Conservation (phyloP, 1,140 invertebrate species). For the Drosophila nasuta region DNA sequence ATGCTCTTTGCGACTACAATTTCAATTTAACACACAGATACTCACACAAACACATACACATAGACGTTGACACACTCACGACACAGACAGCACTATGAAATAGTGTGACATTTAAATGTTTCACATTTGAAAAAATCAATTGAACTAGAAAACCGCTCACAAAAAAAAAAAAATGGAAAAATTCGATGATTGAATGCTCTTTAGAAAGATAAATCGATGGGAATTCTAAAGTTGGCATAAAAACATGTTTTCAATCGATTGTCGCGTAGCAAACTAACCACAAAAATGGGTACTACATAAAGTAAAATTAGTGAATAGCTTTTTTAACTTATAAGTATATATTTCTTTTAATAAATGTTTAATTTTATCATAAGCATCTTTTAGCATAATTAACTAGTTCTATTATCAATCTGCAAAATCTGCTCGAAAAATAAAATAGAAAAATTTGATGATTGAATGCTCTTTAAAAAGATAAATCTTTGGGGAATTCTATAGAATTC, state of each 20-base stretch:
- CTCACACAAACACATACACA: not conserved
- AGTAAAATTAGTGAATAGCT: no score
- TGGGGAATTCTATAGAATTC: not conserved
- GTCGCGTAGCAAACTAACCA: no score
- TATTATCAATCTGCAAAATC: not conserved
- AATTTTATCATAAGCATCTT: no score
- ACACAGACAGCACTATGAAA: slow-evolving; percentile 33
- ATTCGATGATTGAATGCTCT: slow-evolving; percentile 1
- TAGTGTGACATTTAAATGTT: slow-evolving; percentile 53
- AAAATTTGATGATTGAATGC: not conserved
- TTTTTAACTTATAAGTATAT: no score
- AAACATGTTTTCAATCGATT: no score
- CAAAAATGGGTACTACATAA: no score
- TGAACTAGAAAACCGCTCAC: not conserved
- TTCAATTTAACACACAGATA: slow-evolving; percentile 55
- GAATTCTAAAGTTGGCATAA: not conserved
- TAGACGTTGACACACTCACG: slow-evolving; percentile 6
- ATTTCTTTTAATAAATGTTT: no score
- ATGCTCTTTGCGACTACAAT: slow-evolving; percentile 41
- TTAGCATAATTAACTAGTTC: no score
- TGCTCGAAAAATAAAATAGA: not conserved
- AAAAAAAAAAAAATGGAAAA: not conserved
- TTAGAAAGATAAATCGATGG: not conserved
- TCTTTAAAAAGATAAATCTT: not conserved
- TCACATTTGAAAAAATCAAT: slow-evolving; percentile 13